Evolutionary conservation across 2,113 vertebrate species (phyloP).

Genomic region (Sitta europaea): DNA sequence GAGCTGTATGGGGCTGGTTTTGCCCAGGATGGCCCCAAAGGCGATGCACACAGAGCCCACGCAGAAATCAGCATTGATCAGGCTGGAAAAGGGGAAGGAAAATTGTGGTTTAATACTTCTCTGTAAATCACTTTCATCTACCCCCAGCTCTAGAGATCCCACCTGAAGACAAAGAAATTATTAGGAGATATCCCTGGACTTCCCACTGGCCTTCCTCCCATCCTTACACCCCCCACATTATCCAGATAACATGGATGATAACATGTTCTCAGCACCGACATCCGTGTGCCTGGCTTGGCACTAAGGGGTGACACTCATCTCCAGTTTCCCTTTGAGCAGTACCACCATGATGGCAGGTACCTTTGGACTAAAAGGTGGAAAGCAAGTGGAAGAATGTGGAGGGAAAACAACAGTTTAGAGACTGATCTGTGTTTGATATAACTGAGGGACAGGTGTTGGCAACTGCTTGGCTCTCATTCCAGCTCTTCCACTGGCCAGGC

Average conservation of each 20-base stretch:
- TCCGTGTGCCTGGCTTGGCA: not conserved
- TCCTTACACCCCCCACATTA: not conserved
- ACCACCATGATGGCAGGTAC: not conserved
- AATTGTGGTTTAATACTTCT: not conserved
- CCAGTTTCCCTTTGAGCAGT: not conserved
- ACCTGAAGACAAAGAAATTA: not conserved
- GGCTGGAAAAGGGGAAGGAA: slow-evolving; percentile 64
- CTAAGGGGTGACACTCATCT: not conserved
- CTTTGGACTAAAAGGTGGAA: not conserved
- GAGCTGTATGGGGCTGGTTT: slow-evolving; percentile 90
- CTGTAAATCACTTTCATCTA: not conserved
- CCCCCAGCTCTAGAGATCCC: not conserved
- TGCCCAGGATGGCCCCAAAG: slow-evolving; percentile 92
- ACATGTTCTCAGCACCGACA: not conserved
- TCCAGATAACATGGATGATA: not conserved
- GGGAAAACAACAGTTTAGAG: not conserved
- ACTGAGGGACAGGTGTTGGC: not conserved
- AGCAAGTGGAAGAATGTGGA: not conserved
- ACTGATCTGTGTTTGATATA: not conserved
- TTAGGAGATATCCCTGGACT: not conserved
- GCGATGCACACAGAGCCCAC: slow-evolving; percentile 89
- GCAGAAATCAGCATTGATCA: slow-evolving; percentile 97
- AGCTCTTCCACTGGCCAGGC: not conserved
- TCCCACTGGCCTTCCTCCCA: not conserved
- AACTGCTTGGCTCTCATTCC: not conserved